A percentile compares a stretch with the other conserved stretches of the same genome.
Conservation (phyloP, 2,797 vertebrate species). For the Pseudopleuronectes americanus region DNA sequence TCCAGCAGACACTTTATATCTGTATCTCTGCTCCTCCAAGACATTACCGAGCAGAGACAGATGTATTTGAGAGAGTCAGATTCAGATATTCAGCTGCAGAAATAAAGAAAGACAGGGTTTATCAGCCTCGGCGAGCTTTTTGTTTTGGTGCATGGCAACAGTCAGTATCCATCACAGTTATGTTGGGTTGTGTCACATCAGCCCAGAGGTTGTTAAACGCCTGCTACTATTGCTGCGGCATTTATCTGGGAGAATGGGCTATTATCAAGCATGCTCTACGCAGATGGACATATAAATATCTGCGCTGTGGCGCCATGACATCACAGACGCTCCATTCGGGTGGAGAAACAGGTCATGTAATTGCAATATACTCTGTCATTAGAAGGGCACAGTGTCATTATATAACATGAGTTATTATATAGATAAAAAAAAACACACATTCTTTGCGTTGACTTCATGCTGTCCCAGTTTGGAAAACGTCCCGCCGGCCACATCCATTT, state of each 20-base stretch:
- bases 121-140: conserved; percentile 43
- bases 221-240: conserved; percentile 18
- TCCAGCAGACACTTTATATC: conserved; percentile 57
- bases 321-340: conserved; percentile 44
- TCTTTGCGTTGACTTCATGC: conserved; percentile 18
- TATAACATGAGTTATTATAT: conserved; percentile 43
- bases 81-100: conserved; percentile 47
- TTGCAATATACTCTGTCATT: conserved; percentile 57
- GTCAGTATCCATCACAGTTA: conserved; percentile 52
- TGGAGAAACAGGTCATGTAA: conserved; percentile 43
- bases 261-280: conserved; percentile 41
- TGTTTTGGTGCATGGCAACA: conserved; percentile 54
- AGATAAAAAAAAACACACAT: conserved; percentile 14
- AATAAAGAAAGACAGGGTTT: conserved; percentile 35
- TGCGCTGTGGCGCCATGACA: conserved; percentile 51
- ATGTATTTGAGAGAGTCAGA: conserved; percentile 31
- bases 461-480: conserved; percentile 21
- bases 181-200: conserved; percentile 49
- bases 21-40: conserved; percentile 48
- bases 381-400: conserved; percentile 54
- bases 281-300: conserved; percentile 59
- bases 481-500: background rate
- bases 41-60: conserved; percentile 41
- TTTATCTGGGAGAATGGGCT: conserved; percentile 47
- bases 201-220: conserved; percentile 45